These are phyloP conservation scores for Drosophila acutilabella DNA, from an alignment of 2,888 invertebrate species.

Conservation along the genomic window DNA sequence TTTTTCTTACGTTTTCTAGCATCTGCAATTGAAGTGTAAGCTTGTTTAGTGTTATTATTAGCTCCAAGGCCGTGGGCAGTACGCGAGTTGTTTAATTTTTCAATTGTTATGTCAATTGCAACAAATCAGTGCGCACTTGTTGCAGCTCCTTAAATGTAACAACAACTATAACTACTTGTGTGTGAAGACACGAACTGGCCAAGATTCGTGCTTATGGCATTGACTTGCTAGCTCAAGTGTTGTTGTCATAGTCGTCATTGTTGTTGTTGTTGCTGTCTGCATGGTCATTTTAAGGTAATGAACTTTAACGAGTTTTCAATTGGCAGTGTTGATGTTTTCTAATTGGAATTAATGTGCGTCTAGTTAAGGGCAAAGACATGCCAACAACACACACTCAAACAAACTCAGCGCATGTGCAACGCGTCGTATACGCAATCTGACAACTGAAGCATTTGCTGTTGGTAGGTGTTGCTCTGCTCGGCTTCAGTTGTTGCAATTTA, in stretches of 20 bases:
- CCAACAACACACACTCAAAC: neutral
- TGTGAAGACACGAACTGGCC: constrained; percentile 39
- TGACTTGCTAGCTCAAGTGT: constrained; percentile 32
- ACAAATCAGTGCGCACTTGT: constrained; percentile 61
- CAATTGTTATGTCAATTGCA: constrained; percentile 79
- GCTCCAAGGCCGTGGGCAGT: constrained; percentile 72
- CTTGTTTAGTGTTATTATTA: constrained; percentile 47
- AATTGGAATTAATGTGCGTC: constrained; percentile 75
- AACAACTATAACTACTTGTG: constrained; percentile 12
- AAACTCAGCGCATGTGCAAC: no score
- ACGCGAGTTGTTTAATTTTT: constrained; percentile 50
- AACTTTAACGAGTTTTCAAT: constrained; percentile 79
- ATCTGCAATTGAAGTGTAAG: constrained; percentile 29
- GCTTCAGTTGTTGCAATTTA: constrained; percentile 22
- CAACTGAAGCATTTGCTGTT: constrained; percentile 15
- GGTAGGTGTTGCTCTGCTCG: constrained; percentile 41
- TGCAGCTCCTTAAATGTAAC: constrained; percentile 68
- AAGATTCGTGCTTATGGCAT: constrained; percentile 48
- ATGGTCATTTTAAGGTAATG: constrained; percentile 70
- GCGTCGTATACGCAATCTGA: constrained; percentile 68
- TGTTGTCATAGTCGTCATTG: constrained; percentile 13
- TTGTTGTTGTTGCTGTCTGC: constrained; percentile 38
- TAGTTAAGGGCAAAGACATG: constrained; percentile 72
- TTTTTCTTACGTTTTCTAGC: neutral
- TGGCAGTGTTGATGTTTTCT: constrained; percentile 72